A percentile compares a stretch with the other conserved stretches of the same genome.
phyloP scores from a whole-genome alignment of 2,113 vertebrate genomes.

The Mungos mungo region DNA sequence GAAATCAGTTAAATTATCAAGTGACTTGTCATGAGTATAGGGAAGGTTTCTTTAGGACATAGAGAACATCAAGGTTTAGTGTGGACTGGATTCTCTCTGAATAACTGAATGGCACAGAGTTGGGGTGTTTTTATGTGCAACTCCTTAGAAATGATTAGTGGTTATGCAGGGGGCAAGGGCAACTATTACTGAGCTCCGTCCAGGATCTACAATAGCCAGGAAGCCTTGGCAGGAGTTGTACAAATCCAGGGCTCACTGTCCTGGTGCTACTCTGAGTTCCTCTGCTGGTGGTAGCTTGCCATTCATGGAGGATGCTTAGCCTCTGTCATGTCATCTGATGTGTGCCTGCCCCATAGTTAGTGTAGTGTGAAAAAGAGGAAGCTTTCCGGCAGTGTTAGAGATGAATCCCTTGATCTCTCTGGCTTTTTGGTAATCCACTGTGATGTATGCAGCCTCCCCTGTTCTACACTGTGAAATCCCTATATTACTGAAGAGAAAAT shows the following conservation, averaged over 20 bases:
- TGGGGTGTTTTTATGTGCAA: conserved; percentile 32
- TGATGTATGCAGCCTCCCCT: conserved; percentile 66
- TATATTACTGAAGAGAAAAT: conserved; percentile 57
- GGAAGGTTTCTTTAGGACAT: conserved; percentile 15
- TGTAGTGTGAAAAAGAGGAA: conserved; percentile 75
- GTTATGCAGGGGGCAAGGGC: neutral
- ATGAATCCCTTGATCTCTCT: conserved; percentile 76
- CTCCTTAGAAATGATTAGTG: conserved; percentile 9
- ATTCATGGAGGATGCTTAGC: conserved; percentile 56
- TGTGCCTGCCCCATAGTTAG: conserved; percentile 61
- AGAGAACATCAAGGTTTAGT: conserved; percentile 26
- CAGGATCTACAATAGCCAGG: neutral
- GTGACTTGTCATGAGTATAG: neutral
- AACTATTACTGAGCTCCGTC: conserved; percentile 33
- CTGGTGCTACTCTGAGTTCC: neutral
- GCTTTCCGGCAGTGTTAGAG: conserved; percentile 69
- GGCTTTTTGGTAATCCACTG: conserved; percentile 72
- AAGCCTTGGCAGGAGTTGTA: conserved; percentile 12
- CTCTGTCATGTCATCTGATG: conserved; percentile 56
- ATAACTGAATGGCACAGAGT: conserved; percentile 29
- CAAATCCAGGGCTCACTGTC: conserved; percentile 21
- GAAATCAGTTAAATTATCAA: conserved; percentile 52
- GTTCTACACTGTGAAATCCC: conserved; percentile 63
- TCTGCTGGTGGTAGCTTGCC: conserved; percentile 46
- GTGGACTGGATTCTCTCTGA: conserved; percentile 45